Conservation (phyloP, 2,797 vertebrate genomes). For the Capromys pilorides region DNA sequence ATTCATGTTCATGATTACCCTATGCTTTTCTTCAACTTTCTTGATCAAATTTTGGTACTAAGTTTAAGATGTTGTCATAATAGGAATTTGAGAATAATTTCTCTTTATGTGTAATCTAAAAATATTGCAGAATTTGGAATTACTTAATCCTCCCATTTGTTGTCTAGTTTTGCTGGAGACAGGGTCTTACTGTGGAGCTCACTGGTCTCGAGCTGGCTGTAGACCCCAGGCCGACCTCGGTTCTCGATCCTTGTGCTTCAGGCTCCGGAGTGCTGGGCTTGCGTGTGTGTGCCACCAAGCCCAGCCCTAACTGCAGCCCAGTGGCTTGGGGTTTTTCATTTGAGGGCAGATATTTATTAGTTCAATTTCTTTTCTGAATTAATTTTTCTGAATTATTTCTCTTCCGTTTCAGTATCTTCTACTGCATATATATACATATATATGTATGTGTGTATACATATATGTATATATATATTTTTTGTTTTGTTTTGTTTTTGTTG, state of each 20-base stretch:
- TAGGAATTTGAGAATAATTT: background rate
- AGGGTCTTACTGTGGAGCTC: background rate
- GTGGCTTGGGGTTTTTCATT: slow-evolving; percentile 24
- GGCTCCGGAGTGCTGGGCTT: background rate
- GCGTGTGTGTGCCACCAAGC: background rate
- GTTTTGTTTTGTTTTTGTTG: too few relatives aligned
- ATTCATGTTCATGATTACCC: background rate
- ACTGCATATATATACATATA: background rate
- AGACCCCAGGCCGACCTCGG: background rate
- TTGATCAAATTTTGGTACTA: slow-evolving; percentile 13
- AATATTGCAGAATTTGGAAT: slow-evolving; percentile 32
- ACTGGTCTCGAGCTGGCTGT: background rate
- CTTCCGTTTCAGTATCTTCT: background rate
- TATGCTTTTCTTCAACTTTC: background rate
- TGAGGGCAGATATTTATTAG: slow-evolving; percentile 30
- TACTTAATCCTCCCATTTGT: background rate
- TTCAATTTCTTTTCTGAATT: slow-evolving; percentile 49
- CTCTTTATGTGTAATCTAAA: background rate
- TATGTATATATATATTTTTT: too few relatives aligned
- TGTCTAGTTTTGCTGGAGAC: background rate
- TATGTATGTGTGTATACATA: too few relatives aligned
- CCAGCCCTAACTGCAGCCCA: background rate
- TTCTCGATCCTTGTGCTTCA: background rate
- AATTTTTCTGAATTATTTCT: background rate
- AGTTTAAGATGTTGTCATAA: background rate